phyloP scores from a whole-genome alignment of 2,113 vertebrate genomes.

The Sturnira hondurensis region DNA sequence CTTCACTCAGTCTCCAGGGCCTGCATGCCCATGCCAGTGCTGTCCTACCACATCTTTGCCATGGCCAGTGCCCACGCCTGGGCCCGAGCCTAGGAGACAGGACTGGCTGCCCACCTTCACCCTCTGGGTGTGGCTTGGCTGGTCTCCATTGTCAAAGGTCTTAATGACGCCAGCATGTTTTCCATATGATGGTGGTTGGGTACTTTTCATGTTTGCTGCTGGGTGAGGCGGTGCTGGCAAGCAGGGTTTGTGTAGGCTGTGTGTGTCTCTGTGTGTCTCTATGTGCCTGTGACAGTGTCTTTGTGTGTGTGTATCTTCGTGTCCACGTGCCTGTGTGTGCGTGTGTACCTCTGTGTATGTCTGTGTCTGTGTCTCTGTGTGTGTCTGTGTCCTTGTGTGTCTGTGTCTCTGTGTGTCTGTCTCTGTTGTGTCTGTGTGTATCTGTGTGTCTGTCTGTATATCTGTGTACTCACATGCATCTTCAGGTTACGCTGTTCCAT shows the following conservation, averaged over 20 bases:
- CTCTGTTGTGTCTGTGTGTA: background rate
- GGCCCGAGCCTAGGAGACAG: background rate
- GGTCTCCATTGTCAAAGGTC: slow-evolving; percentile 61
- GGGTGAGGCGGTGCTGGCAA: rapidly evolving
- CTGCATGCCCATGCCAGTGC: slow-evolving; percentile 35
- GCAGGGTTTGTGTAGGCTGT: background rate
- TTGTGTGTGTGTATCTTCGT: background rate
- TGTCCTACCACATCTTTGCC: slow-evolving; percentile 11
- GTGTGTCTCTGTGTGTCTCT: too few relatives aligned
- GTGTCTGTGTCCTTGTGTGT: background rate
- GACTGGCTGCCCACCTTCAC: slow-evolving; percentile 44
- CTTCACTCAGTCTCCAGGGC: background rate
- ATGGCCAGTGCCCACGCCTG: slow-evolving; percentile 27
- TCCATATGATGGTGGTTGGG: background rate
- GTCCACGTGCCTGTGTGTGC: background rate
- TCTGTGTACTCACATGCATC: background rate
- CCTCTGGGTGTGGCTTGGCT: background rate
- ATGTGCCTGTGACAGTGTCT: background rate
- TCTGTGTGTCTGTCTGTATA: background rate
- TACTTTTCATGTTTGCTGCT: background rate
- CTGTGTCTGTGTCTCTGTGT: background rate
- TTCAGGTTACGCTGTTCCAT: background rate
- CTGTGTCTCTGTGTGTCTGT: background rate
- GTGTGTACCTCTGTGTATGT: background rate
- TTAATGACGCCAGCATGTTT: background rate